Conservation (phyloP, 2,888 invertebrate genomes). For the Stenolophus ochropezus region DNA sequence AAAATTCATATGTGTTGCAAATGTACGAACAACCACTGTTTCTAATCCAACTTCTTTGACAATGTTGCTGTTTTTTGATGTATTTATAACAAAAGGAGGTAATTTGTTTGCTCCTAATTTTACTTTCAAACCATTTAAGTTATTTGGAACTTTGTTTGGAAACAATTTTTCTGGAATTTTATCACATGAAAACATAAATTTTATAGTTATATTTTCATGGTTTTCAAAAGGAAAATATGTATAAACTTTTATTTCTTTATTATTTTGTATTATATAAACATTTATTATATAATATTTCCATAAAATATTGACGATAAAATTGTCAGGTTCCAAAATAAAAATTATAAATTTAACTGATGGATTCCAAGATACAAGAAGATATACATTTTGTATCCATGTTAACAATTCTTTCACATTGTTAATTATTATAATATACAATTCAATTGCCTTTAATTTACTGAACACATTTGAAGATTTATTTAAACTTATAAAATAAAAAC, state of each 20-base stretch:
- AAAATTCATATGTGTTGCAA: slow-evolving; percentile 62
- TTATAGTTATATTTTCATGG: not conserved
- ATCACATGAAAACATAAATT: slow-evolving; percentile 12
- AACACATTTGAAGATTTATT: not conserved
- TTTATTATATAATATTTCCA: slow-evolving; percentile 38
- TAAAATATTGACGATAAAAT: not conserved
- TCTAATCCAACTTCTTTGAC: slow-evolving; percentile 63
- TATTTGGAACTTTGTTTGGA: slow-evolving; percentile 39
- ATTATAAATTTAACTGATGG: slow-evolving; percentile 9
- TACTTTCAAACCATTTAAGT: slow-evolving; percentile 50
- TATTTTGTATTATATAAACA: not conserved
- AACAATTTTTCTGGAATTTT: not conserved
- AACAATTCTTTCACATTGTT: not conserved
- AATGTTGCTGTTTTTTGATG: slow-evolving; percentile 4
- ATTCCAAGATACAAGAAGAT: not conserved
- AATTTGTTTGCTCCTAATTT: slow-evolving; percentile 59
- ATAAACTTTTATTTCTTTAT: not conserved
- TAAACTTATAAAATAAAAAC: not conserved
- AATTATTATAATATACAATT: not conserved
- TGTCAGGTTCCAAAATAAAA: not conserved
- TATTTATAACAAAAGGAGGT: slow-evolving; percentile 63
- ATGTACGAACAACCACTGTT: slow-evolving; percentile 61
- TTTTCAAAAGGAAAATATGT: not conserved
- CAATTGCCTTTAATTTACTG: not conserved
- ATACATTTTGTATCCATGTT: not conserved